Evolutionary conservation across 1,140 invertebrate species (phyloP).

Genomic region (Drosophila auraria): DNA sequence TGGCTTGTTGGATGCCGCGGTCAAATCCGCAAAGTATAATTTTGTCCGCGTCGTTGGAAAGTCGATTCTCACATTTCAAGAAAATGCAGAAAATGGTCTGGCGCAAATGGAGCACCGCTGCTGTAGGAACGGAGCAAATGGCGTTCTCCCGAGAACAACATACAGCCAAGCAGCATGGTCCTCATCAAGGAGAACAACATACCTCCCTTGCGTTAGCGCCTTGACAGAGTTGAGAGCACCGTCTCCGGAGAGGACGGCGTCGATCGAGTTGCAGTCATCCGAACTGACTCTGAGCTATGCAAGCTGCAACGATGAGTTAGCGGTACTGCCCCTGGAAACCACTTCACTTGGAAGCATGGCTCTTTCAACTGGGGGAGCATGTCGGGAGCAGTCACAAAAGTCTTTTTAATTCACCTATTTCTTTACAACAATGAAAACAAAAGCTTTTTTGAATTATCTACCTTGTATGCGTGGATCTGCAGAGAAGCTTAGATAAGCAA

Average conservation of each 20-base stretch:
- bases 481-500: too few relatives aligned
- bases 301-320: slow-evolving; percentile 4
- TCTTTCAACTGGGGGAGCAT: not conserved
- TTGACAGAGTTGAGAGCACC: slow-evolving; percentile 9
- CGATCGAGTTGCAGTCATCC: slow-evolving; percentile 4
- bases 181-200: slow-evolving; percentile 15
- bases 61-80: too few relatives aligned
- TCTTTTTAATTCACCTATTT: not conserved
- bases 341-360: too few relatives aligned
- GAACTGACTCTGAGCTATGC: not conserved
- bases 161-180: not conserved
- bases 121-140: not conserved
- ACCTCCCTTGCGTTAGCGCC: not conserved
- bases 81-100: too few relatives aligned
- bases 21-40: not conserved
- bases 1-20: not conserved
- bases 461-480: not conserved
- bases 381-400: not conserved
- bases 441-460: not conserved
- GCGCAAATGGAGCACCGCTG: too few relatives aligned
- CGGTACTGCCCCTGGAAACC: not conserved
- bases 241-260: not conserved
- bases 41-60: not conserved
- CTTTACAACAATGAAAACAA: not conserved
- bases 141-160: not conserved